A percentile compares a stretch with the other conserved stretches of the same genome.
These are phyloP conservation scores for Heliothis peltigera DNA, from an alignment of 2,888 invertebrate species.

Conservation along the genomic window DNA sequence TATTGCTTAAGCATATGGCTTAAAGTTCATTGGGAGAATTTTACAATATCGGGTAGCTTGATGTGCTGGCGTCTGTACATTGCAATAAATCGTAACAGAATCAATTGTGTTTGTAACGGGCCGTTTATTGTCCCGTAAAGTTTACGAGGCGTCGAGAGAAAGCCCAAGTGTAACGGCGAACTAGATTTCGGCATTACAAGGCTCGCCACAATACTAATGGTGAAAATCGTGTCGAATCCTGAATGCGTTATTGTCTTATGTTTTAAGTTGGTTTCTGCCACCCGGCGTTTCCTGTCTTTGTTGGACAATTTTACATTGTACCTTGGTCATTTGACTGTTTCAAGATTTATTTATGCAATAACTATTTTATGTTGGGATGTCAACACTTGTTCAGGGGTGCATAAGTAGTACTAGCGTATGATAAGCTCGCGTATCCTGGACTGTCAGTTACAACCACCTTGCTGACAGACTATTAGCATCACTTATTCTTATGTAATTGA, in stretches of 20 bases:
- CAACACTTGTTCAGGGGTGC: neutral
- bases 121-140: slow-evolving; percentile 29
- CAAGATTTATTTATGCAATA: slow-evolving; percentile 14
- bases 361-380: neutral
- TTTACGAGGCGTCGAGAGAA: slow-evolving; percentile 45
- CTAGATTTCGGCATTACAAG: slow-evolving; percentile 56
- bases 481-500: neutral
- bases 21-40: too few species aligned
- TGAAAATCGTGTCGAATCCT: slow-evolving; percentile 85
- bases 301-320: slow-evolving; percentile 54
- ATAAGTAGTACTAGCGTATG: neutral
- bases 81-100: slow-evolving; percentile 29
- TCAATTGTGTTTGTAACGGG: slow-evolving; percentile 42
- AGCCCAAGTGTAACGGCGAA: slow-evolving; percentile 38
- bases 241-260: slow-evolving; percentile 81
- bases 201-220: slow-evolving; percentile 72
- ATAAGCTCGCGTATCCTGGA: neutral
- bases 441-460: neutral
- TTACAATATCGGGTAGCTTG: too few species aligned
- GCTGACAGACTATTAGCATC: neutral
- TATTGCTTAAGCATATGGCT: too few species aligned
- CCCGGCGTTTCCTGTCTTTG: slow-evolving; percentile 75
- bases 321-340: slow-evolving; percentile 47
- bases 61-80: too few species aligned
- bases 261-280: slow-evolving; percentile 67